Conservation (phyloP, 1,140 invertebrate species). For the Philaenus spumarius region DNA sequence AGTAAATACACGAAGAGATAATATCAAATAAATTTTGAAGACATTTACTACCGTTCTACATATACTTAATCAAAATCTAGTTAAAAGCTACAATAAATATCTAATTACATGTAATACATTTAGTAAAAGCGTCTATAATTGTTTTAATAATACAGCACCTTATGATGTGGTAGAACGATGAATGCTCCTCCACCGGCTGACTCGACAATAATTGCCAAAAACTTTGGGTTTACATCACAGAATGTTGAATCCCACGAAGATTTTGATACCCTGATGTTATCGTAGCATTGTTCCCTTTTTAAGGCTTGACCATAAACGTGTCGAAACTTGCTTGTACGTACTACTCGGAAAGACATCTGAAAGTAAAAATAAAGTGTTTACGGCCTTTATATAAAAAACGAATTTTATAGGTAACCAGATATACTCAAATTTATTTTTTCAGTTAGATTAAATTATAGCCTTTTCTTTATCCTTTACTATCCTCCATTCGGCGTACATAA, state of each 20-base stretch:
- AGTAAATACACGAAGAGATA: too few relatives aligned
- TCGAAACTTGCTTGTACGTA: constrained; percentile 94
- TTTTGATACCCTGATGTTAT: constrained; percentile 97
- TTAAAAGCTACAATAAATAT: too few relatives aligned
- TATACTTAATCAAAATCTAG: too few relatives aligned
- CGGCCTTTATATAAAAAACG: not conserved
- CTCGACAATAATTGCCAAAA: constrained; percentile 97
- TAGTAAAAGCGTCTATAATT: too few relatives aligned
- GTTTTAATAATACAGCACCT: constrained; percentile 70
- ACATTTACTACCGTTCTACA: too few relatives aligned
- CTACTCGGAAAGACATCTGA: constrained; percentile 90
- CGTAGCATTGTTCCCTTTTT: constrained; percentile 98
- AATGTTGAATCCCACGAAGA: constrained; percentile 98
- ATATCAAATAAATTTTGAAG: too few relatives aligned
- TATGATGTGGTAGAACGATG: constrained; percentile 92
- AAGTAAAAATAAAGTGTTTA: constrained; percentile 22
- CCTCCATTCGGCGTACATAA: too few relatives aligned
- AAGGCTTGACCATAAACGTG: constrained; percentile 96
- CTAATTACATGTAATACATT: too few relatives aligned
- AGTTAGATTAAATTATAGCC: not conserved
- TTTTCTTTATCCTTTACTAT: not conserved
- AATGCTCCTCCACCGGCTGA: constrained; percentile 98
- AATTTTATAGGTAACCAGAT: not conserved
- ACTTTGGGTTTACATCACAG: constrained; percentile 99
- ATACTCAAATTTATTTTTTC: not conserved